Base-by-base conservation (phyloP, 1,140 invertebrate genomes). In the Lordiphosa stackelbergi region DNA sequence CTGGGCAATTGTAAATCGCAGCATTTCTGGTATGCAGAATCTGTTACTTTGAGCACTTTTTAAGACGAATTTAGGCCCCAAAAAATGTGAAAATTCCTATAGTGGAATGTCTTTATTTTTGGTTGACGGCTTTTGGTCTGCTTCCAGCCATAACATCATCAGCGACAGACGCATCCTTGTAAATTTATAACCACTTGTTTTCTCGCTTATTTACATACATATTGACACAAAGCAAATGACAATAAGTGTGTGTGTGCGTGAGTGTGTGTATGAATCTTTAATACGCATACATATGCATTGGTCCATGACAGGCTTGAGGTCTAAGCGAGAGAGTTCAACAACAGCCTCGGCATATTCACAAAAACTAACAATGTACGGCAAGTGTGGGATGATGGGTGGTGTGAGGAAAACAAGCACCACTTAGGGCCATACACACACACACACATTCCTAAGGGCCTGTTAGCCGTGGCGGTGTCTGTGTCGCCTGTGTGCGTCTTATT, bases 121-220 rank as follows among this genome's bases (percentile, higher is more conserved):
- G 66, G 61, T 66, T 66, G 66, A 71, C 66, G 53, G 75, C 62
- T 71, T 61, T 71, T 62, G 75, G 58, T 59, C 75, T 81, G 28
- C 7, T 31, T 5, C 28, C 28, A 31, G 28, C 75, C 53, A 48
- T 71, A 58, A 55, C 35, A 58, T 22, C 46, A 48, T 28, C 47
- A 48, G 58, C 43, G 45, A 34, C 37, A 58, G 66, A 54, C 56
- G 65, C 62, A 66, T 70, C 69, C 61, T 73, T 79, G 66, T 66
- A 79, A 79, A 79, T 79, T 73, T 79, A 79, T 79, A 79, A 79
- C 74, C 74, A 79, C 74, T 79, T 79, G 74, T 79, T 79, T 74
- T 81, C 58, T 62, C 77, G 75, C 70, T 68, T 81, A 79, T 79
- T 79, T 79, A 79, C 75, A 79, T 79, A 79, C 75, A 81, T 79